phyloP scores from a whole-genome alignment of 2,888 invertebrate genomes.

The Schizotus pectinicornis region DNA sequence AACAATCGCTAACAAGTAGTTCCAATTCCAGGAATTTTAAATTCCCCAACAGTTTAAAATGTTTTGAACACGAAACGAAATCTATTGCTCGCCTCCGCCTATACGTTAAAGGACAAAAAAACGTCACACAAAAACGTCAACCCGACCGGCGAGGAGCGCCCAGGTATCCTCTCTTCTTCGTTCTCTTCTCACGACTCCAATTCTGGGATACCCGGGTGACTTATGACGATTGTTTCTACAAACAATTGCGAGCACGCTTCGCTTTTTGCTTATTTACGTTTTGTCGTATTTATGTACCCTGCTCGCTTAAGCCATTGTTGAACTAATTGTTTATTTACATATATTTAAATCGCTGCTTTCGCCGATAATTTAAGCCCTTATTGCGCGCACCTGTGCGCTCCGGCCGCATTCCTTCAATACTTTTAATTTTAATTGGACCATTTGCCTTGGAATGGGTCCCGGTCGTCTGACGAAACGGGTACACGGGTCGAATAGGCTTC shows the following conservation, averaged over 20 bases:
- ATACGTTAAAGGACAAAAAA: slow-evolving; percentile 53
- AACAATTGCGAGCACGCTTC: slow-evolving; percentile 51
- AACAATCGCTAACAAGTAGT: slow-evolving; percentile 59
- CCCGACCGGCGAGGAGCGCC: slow-evolving; percentile 31
- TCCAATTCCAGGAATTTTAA: slow-evolving; percentile 57
- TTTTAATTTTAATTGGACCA: slow-evolving; percentile 4
- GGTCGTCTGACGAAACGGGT: too few relatives aligned
- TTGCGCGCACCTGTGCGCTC: background rate
- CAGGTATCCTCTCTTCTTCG: slow-evolving; percentile 28
- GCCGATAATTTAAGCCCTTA: slow-evolving; percentile 13
- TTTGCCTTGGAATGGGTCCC: background rate
- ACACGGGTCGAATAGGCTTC: too few relatives aligned
- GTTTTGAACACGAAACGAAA: slow-evolving; percentile 58
- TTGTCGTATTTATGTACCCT: slow-evolving; percentile 40
- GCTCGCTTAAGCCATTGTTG: slow-evolving; percentile 44
- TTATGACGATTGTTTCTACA: slow-evolving; percentile 55
- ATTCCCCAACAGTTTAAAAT: slow-evolving; percentile 59
- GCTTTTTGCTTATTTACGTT: slow-evolving; percentile 31
- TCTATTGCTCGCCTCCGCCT: slow-evolving; percentile 55
- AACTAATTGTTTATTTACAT: slow-evolving; percentile 50
- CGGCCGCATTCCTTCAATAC: background rate
- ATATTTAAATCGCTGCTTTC: slow-evolving; percentile 22
- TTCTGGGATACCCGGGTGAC: slow-evolving; percentile 50
- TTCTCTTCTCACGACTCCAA: slow-evolving; percentile 53
- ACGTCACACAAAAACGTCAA: slow-evolving; percentile 54